phyloP scores from a whole-genome alignment of 1,140 invertebrate species.

The Trypoxylus dichotomus region DNA sequence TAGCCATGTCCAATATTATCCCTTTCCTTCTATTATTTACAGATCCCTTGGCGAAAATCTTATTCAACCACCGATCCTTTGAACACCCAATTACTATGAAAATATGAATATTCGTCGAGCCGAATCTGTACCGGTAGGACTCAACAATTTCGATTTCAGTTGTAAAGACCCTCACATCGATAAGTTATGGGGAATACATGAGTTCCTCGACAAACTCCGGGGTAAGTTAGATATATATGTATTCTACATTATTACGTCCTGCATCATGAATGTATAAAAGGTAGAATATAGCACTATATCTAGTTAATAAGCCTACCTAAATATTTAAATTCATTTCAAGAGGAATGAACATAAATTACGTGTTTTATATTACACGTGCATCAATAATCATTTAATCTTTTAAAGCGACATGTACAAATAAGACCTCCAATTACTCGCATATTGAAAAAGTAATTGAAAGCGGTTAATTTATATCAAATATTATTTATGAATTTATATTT shows the following conservation, averaged over 20 bases:
- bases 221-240: conserved; percentile 34
- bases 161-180: conserved; percentile 36
- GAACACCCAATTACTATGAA: conserved; percentile 12
- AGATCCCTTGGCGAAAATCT: background rate
- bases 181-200: conserved; percentile 44
- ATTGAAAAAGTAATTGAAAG: no score
- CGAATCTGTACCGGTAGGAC: conserved; percentile 12
- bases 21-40: background rate
- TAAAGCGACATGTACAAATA: no score
- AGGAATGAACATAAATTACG: no score
- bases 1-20: background rate
- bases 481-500: no score
- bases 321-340: no score
- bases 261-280: no score
- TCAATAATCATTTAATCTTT: no score
- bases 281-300: no score
- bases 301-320: no score
- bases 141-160: background rate
- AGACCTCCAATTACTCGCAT: no score
- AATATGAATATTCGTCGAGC: conserved; percentile 24
- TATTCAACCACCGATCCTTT: background rate
- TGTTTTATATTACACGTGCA: no score
- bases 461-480: no score
- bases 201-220: conserved; percentile 38
- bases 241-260: background rate